Base-by-base conservation (phyloP, 1,140 invertebrate genomes). In the Eumaeus atala region DNA sequence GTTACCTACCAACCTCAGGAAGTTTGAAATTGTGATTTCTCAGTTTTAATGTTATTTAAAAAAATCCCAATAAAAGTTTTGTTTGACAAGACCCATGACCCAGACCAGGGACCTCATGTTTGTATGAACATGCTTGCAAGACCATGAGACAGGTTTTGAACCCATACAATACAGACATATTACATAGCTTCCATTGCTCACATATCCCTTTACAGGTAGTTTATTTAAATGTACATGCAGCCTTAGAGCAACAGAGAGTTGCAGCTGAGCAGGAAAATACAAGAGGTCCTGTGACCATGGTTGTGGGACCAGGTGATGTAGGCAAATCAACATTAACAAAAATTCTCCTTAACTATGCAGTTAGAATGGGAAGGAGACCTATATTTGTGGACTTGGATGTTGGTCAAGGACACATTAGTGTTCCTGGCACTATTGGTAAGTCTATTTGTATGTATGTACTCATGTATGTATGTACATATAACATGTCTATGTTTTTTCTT, bases 381-480 rank as follows among this genome's bases (percentile, higher is more conserved):
- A 93, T 99, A 57, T 97, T 93, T 85, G 96, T 98, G 3, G 98
- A 99, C 82, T 87, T 99, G 11, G 98, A 99, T 90, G 95, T 99
- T 9, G 97, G 97, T 9, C 97, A 99, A 88, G 97, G 96, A 1
- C 91, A 93, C 36, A 96, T 98, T 62, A 95, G 95, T 17, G 93
- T 98, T 49, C 96, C 97, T 9, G 97, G 97, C 11, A 97, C 95
- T 42, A 91, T 98, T 50, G 96, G 93, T 92, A 68, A 70, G 74
- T 44, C 9, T 65, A 52, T 36, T 49, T 54, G 11, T 9, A 0
- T 16, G 1, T n/a, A 12, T 0, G 7, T 16, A 42, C 3, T 16
- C 12, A 16, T 3, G 21, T 28, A 28, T 28, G 2, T 28, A n/a
- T 3, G 6, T 16, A 42, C 17, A 12, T 42, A 8, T 16, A 9